These are phyloP conservation scores for Holacanthella duospinosa DNA, from an alignment of 2,888 invertebrate species.

Conservation along the genomic window DNA sequence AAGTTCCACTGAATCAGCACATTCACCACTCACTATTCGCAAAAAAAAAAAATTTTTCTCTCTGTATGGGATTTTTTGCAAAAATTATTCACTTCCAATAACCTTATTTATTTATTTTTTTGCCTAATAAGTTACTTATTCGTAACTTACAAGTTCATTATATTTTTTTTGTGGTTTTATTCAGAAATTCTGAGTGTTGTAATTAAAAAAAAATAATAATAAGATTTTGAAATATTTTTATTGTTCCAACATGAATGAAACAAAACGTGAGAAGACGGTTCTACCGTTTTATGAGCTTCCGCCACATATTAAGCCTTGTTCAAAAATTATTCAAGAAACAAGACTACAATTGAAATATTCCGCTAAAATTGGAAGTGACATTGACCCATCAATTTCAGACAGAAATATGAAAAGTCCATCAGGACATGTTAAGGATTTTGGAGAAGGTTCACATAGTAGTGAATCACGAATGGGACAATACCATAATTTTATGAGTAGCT, in stretches of 20 bases:
- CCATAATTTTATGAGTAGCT: not conserved
- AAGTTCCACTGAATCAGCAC: no score
- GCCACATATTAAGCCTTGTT: slow-evolving; percentile 30
- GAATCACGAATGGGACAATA: not conserved
- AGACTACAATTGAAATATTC: slow-evolving; percentile 24
- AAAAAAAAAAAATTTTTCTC: no score
- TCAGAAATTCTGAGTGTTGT: no score
- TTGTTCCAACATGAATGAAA: slow-evolving; percentile 15
- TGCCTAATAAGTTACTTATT: no score
- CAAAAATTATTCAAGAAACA: slow-evolving; percentile 34
- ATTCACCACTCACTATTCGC: no score
- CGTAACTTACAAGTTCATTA: no score
- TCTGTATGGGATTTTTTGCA: no score
- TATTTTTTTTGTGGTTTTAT: no score
- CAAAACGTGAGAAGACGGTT: slow-evolving; percentile 13
- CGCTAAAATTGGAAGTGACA: slow-evolving; percentile 7
- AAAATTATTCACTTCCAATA: no score
- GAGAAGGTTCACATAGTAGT: not conserved
- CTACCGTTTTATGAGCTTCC: slow-evolving; percentile 34
- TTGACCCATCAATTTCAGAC: not conserved
- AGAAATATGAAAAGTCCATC: not conserved
- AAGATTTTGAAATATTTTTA: no score
- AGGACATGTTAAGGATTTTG: not conserved
- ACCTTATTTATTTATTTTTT: no score
- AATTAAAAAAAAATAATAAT: no score